phyloP scores from a whole-genome alignment of 1,140 invertebrate species.

The Cryptotermes secundus region DNA sequence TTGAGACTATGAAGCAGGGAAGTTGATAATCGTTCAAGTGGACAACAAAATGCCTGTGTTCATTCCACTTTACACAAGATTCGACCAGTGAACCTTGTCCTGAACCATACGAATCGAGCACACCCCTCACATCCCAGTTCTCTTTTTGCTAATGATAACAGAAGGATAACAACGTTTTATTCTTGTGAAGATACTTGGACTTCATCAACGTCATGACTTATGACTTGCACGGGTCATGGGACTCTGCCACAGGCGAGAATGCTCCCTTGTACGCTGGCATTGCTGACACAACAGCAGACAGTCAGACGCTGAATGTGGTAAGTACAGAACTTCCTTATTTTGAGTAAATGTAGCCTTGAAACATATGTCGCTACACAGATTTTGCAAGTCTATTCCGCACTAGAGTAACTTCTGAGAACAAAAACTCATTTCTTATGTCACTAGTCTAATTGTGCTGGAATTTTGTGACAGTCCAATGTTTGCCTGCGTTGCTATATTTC shows the following conservation, averaged over 20 bases:
- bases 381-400: background rate
- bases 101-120: no score
- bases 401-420: background rate
- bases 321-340: background rate
- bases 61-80: no score
- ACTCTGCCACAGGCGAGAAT: constrained; percentile 59
- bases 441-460: background rate
- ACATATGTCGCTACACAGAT: background rate
- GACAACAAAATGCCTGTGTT: no score
- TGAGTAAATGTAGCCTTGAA: background rate
- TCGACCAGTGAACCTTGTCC: no score
- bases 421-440: background rate
- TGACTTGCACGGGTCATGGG: constrained; percentile 67
- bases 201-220: constrained; percentile 70
- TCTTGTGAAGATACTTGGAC: constrained; percentile 55
- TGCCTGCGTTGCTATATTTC: background rate
- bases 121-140: no score
- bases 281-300: background rate
- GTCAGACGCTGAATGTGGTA: constrained; percentile 12
- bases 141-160: no score
- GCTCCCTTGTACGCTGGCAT: constrained; percentile 53
- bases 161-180: no score
- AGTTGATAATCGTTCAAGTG: no score
- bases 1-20: no score
- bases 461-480: no score